These are phyloP conservation scores for Pogonomyrmex barbatus DNA, from an alignment of 1,140 invertebrate genomes.

Conservation along the genomic window DNA sequence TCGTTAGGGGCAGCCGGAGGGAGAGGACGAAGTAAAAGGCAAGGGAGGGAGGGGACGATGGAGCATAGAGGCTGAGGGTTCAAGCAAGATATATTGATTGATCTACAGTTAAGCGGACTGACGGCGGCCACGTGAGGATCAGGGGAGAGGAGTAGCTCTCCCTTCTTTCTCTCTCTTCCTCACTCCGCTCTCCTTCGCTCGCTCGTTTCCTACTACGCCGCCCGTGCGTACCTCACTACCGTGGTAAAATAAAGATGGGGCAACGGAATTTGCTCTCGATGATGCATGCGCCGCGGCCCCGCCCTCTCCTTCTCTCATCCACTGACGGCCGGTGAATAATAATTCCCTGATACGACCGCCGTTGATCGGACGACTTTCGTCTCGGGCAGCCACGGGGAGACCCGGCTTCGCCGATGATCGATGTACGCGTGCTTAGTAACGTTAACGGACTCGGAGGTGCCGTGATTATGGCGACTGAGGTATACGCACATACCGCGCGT, in stretches of 20 bases:
- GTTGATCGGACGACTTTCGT: slow-evolving; percentile 77
- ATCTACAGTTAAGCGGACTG: slow-evolving; percentile 81
- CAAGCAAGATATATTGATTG: slow-evolving; percentile 82
- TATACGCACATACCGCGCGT: not conserved
- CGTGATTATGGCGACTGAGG: slow-evolving; percentile 39
- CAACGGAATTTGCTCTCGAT: slow-evolving; percentile 77
- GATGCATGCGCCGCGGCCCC: slow-evolving; percentile 76
- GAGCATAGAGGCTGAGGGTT: slow-evolving; percentile 67
- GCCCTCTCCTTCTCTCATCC: slow-evolving; percentile 73
- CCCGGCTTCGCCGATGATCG: slow-evolving; percentile 69
- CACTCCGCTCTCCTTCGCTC: not conserved
- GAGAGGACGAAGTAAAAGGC: slow-evolving; percentile 72
- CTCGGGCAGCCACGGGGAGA: slow-evolving; percentile 47
- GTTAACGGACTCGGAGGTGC: slow-evolving; percentile 57
- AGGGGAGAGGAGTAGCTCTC: slow-evolving; percentile 50
- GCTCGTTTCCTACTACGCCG: not conserved
- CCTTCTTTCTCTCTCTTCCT: slow-evolving; percentile 6
- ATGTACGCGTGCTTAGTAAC: slow-evolving; percentile 70
- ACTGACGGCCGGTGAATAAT: slow-evolving; percentile 77
- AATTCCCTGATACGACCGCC: slow-evolving; percentile 75
- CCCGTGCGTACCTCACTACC: slow-evolving; percentile 59
- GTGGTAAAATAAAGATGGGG: slow-evolving; percentile 76
- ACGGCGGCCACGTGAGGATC: slow-evolving; percentile 77
- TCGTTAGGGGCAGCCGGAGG: slow-evolving; percentile 80
- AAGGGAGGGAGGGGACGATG: slow-evolving; percentile 67